phyloP scores from a whole-genome alignment of 2,797 vertebrate genomes.

The Myoxocephalus aenaeus region DNA sequence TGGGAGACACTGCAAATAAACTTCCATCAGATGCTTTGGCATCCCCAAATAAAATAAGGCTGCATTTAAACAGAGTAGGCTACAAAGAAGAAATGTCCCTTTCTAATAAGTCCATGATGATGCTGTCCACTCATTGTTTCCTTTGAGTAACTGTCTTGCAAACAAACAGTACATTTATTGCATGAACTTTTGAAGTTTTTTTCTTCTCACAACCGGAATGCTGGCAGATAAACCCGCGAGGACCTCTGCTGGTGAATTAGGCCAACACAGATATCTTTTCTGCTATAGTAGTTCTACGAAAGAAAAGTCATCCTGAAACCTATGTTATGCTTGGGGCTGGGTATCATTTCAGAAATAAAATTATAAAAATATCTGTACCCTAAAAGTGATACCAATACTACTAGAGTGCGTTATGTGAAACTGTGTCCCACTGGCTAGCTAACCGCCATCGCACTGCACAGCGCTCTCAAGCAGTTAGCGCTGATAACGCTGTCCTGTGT shows the following conservation, averaged over 20 bases:
- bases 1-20: slow-evolving; percentile 23
- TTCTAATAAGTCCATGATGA: background rate
- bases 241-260: slow-evolving; percentile 21
- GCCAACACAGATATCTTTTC: background rate
- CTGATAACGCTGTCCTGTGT: too few species aligned
- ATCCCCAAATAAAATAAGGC: slow-evolving; percentile 12
- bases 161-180: slow-evolving; percentile 4
- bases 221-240: background rate
- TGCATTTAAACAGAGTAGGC: slow-evolving; percentile 14
- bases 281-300: background rate
- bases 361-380: background rate
- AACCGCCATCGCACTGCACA: too few species aligned
- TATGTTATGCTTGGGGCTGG: background rate
- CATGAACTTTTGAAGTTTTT: background rate
- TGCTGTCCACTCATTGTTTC: background rate
- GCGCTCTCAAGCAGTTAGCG: too few species aligned
- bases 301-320: slow-evolving; percentile 9
- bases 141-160: background rate
- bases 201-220: background rate
- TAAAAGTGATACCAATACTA: background rate
- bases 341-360: too few species aligned
- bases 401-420: background rate
- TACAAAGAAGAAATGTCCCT: slow-evolving; percentile 12
- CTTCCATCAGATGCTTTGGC: background rate
- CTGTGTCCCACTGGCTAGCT: background rate